Percentiles rank a stretch among this genome's conserved stretches.
phyloP scores from a whole-genome alignment of 2,888 invertebrate genomes.

The Labia minor region DNA sequence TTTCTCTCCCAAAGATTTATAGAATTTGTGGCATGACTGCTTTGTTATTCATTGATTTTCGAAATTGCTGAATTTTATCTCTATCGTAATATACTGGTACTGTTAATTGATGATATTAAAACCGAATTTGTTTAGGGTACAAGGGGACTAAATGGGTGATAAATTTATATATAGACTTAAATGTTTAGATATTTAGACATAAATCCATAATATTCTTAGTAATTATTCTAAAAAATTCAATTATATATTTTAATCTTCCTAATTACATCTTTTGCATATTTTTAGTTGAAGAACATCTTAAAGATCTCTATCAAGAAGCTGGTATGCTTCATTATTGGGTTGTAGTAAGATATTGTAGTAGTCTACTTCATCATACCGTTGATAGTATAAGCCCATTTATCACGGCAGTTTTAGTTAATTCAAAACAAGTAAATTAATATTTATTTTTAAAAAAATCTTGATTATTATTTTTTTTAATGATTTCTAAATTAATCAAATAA shows the following conservation, averaged over 20 bases:
- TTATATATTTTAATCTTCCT: too few relatives aligned
- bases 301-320: conserved; percentile 67
- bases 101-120: conserved; percentile 97
- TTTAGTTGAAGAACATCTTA: conserved; percentile 58
- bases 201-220: too few relatives aligned
- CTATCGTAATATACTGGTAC: conserved; percentile 93
- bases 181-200: too few relatives aligned
- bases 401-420: conserved; percentile 92
- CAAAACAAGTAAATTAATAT: conserved; percentile 67
- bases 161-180: too few relatives aligned
- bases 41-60: conserved; percentile 95
- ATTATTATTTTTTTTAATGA: background rate
- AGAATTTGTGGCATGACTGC: conserved; percentile 92
- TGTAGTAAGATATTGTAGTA: conserved; percentile 89
- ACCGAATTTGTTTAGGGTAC: too few relatives aligned
- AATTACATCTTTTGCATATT: too few relatives aligned
- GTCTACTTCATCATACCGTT: conserved; percentile 84
- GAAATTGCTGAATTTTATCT: conserved; percentile 98
- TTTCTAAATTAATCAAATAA: background rate
- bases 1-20: conserved; percentile 53
- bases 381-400: conserved; percentile 98
- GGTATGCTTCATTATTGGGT: conserved; percentile 81
- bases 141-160: too few relatives aligned
- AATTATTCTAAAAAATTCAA: too few relatives aligned
- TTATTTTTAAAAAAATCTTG: conserved; percentile 13